Evolutionary conservation across 2,888 invertebrate genomes (phyloP), one percentile per base, ranked within the genome.

Genomic region (Tenthredo scrophulariae): DNA sequence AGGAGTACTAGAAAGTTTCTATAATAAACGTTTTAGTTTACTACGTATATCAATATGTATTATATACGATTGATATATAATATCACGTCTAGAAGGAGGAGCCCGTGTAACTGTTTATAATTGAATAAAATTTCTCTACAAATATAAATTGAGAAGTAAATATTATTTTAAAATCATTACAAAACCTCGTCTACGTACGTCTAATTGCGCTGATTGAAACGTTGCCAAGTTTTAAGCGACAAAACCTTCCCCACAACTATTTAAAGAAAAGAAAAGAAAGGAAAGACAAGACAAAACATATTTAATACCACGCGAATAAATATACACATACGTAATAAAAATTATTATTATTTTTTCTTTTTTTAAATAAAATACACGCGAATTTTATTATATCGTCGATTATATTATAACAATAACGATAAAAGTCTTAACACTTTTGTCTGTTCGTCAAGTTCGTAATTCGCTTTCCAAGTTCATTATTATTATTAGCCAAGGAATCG

Each of bases 391-490:
- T 7, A 54, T 54, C 54, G 54, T 54, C n/a, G n/a, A 54, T 54
- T n/a, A 54, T n/a, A 7, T n/a, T n/a, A 54, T 7, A 54, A 54
- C n/a, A 54, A 54, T 54, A 54, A 54, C 7, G 7, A 18, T 54
- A 6, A 54, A 6, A 54, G 7, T n/a, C n/a, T 54, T 54, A 5
- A 54, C 7, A 6, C 6, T n/a, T n/a, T 54, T 7, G 54, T 54
- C 10, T n/a, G 54, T n/a, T 7, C 54, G 54, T 54, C 54, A 43
- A 43, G 43, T 74, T 74, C 37, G 70, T 40, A 72, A 6, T 72
- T 72, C n/a, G 72, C 72, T 40, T n/a, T 22, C 22, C 72, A 74
- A 74, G 72, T 74, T 74, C 72, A 74, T 74, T 74, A 74, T 74
- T 74, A 74, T 74, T 74, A 74, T 74, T 74, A 74, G 72, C 72